Base-by-base conservation (phyloP, 2,888 invertebrate genomes). In the Ophioninae sp. region DNA sequence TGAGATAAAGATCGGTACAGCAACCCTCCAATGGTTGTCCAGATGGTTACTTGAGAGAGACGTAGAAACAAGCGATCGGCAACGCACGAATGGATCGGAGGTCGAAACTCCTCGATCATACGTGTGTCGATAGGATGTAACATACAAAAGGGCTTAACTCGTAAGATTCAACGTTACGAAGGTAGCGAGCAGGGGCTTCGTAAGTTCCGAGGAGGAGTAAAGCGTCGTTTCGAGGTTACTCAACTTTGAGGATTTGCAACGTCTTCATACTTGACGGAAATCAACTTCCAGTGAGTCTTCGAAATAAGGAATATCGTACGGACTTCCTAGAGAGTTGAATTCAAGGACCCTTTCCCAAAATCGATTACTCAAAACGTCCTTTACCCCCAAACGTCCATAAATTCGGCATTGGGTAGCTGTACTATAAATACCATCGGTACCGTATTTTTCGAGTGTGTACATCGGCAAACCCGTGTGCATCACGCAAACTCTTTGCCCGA, bases 71-170 rank as follows among this genome's bases (percentile, higher is more conserved):
- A 65, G 65, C 70, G 44, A 59, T 50, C 41, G 78, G 82, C 67
- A 69, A 83, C 82, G 82, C 82, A 83, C 82, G 79, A 79, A 79
- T 83, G 79, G 75, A 68, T 70, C 79, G 41, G 76, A 76, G 79
- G 61, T 83, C 76, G 79, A 76, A 83, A 79, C 67, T 79, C 75
- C 72, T 82, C 78, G n/a, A 76, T 76, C 75, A 76, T 67, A 76
- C 74, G n/a, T 56, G 17, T 37, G 21, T 56, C 30, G 59, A 59
- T 39, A 72, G 37, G n/a, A n/a, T n/a, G n/a, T 20, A 65, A 50
- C 21, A 61, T 30, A n/a, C 39, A 6, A 61, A 73, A 41, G n/a
- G 73, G 44, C 73, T 39, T 44, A 62, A 73, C 0, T 44, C 44
- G n/a, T 7, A 17, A 62, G 10, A 8, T 41, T 21, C n/a, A 39